Evolutionary conservation across 2,113 vertebrate genomes (phyloP).

Genomic region (Rattus norvegicus): GRCr8 NC_086037.1:64652001-64652500

Average conservation of each 20-base stretch:
- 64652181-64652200: neutral
- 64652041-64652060: fast-evolving
- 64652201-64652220: neutral
- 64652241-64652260: no score
- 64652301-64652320: no score
- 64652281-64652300: no score
- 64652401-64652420: no score
- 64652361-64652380: no score
- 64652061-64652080: neutral
- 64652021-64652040: neutral
- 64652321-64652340: no score
- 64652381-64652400: no score
- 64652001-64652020: neutral
- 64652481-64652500: fast-evolving
- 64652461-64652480: neutral
- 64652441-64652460: neutral
- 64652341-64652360: no score
- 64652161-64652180: neutral
- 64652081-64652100: fast-evolving
- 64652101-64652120: neutral
- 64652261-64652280: no score
- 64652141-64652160: fast-evolving
- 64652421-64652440: no score
- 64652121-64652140: neutral
- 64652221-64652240: neutral